A percentile compares a stretch with the other conserved stretches of the same genome.
Evolutionary conservation across 2,797 vertebrate species (phyloP).

Genomic region (Sebastes reedi): DNA sequence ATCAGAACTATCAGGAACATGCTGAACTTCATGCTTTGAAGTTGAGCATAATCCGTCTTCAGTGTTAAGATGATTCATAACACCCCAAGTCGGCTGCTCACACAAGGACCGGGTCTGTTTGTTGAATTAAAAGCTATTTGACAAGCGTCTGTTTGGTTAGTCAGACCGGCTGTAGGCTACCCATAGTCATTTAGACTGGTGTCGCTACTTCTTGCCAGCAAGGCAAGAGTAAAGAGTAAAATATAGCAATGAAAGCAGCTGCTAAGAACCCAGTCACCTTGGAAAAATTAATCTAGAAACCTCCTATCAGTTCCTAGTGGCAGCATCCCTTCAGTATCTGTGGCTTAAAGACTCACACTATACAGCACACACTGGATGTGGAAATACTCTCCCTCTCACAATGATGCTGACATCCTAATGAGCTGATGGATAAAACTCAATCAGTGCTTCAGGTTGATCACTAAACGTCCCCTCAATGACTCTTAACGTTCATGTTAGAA

Average conservation of each 20-base stretch:
- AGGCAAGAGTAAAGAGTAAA: not conserved
- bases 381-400: not conserved
- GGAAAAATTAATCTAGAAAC: not conserved
- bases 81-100: constrained; percentile 16
- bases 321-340: not conserved
- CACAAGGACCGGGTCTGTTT: constrained; percentile 12
- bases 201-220: not conserved
- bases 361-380: not conserved
- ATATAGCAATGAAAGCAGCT: not conserved
- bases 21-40: constrained; percentile 34
- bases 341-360: not conserved
- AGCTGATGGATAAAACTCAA: not conserved
- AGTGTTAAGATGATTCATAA: constrained; percentile 26
- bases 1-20: constrained; percentile 7
- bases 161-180: constrained; percentile 11
- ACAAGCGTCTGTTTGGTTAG: constrained; percentile 21
- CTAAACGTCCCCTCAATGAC: not conserved
- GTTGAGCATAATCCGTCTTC: constrained; percentile 20
- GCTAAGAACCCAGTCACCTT: not conserved
- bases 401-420: not conserved
- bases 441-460: not conserved
- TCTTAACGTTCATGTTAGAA: not conserved
- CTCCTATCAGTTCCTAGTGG: not conserved
- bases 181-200: not conserved
- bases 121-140: constrained; percentile 21